Base-by-base conservation (phyloP, 2,797 vertebrate species). In the Anabas testudineus region DNA sequence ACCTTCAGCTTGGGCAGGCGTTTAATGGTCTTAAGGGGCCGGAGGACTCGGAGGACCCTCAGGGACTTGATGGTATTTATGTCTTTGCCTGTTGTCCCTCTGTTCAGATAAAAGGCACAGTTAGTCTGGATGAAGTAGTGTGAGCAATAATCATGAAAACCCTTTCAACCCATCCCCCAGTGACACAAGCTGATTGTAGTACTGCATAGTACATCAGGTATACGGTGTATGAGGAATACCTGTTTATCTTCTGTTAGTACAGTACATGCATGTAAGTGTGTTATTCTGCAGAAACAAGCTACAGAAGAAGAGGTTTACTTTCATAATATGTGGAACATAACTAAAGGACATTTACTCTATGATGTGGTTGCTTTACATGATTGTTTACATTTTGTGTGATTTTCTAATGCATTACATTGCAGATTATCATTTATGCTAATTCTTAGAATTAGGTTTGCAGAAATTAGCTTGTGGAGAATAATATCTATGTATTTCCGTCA, bases 51-150 rank as follows among this genome's bases (percentile, higher is more conserved):
- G 32, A 99, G 94, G 16, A 99, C 98, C 53, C 98, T 91, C 87
- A 99, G 94, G 9, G 98, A 99, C 91, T 99, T 99, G 91, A 99
- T 99, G 49, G 98, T 99, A 94, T 96, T 99, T 93, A 99, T 97
- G 92, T 99, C 97, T 87, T 99, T 99, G 67, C 97, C 97, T 93
- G 98, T 99, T 64, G 95, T 97, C 63, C 97, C 97, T 91, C 97
- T 99, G 94, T 87, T 92, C 67, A 88, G 76, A 85, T 55, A 2
- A 46, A 87, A 37, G 76, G 57, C 10, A 48, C 49, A 72, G 67
- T 93, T 62, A 91, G 79, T 58, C 16, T 3, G n/a, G n/a, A 37
- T 26, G 19, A 61, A 32, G 30, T 5, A 34, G 37, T 43, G 73
- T 19, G 10, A 10, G 0, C 0, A 10, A 42, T 26, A 37, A 30